phyloP scores from a whole-genome alignment of 2,113 vertebrate genomes.

The Peromyscus californicus region DNA sequence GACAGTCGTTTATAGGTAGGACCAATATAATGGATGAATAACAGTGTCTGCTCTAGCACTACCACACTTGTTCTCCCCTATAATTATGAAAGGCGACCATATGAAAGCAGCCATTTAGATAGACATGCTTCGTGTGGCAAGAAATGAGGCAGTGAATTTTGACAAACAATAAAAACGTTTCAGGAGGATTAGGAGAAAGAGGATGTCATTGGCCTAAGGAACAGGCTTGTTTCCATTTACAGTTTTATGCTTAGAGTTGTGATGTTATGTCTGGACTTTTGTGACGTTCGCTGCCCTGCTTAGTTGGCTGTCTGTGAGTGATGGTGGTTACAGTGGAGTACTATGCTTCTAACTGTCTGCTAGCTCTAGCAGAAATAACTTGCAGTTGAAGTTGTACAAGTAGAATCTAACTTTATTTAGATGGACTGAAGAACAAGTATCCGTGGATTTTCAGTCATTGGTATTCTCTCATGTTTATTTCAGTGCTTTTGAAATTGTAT shows the following conservation, averaged over 20 bases:
- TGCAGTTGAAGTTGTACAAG: conserved; percentile 29
- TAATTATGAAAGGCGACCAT: conserved; percentile 52
- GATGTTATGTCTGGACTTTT: conserved; percentile 59
- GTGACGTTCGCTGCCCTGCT: conserved; percentile 36
- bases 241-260: conserved; percentile 59
- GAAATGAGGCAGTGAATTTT: conserved; percentile 63
- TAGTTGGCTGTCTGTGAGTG: conserved; percentile 7
- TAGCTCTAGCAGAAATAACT: background rate
- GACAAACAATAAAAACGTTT: conserved; percentile 66
- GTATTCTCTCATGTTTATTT: conserved; percentile 28
- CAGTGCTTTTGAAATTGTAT: conserved; percentile 59
- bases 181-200: conserved; percentile 39
- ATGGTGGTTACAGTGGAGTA: background rate
- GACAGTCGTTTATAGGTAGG: conserved; percentile 46
- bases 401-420: conserved; percentile 52
- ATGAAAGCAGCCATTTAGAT: conserved; percentile 45
- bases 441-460: conserved; percentile 59
- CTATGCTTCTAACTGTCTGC: conserved; percentile 16
- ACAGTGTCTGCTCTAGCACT: background rate
- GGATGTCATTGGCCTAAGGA: conserved; percentile 18
- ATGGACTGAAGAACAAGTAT: conserved; percentile 48
- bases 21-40: conserved; percentile 6
- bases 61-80: conserved; percentile 48
- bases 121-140: conserved; percentile 35
- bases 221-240: conserved; percentile 48